A percentile compares a stretch with the other conserved stretches of the same genome.
phyloP scores from a whole-genome alignment of 2,797 vertebrate species.

The Pygocentrus nattereri region DNA sequence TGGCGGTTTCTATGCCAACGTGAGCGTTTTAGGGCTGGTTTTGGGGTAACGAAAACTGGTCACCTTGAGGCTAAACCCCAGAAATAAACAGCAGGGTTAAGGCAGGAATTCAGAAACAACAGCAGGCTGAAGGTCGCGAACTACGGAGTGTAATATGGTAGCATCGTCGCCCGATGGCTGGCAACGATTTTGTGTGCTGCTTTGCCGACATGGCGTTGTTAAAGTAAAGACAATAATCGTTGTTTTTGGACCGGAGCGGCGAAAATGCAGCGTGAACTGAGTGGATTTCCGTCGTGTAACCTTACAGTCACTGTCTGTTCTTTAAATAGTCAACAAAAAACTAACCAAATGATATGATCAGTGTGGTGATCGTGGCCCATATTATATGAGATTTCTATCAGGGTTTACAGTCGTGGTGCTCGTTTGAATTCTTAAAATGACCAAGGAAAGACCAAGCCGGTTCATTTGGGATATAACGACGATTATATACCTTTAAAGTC shows the following conservation, averaged over 20 bases:
- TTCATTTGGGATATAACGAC: no score
- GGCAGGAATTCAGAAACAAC: neutral
- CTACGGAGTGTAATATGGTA: no score
- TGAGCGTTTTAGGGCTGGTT: neutral
- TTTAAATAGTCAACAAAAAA: neutral
- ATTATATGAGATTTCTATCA: neutral
- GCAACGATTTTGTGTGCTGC: neutral
- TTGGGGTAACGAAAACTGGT: neutral
- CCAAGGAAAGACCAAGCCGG: neutral
- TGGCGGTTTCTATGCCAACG: neutral
- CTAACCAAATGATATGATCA: neutral
- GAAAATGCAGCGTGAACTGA: neutral
- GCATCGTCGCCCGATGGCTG: neutral
- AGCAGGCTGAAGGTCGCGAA: no score
- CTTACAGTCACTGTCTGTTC: no score
- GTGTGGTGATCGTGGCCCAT: neutral
- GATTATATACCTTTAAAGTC: neutral
- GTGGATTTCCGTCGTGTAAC: no score
- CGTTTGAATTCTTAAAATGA: no score
- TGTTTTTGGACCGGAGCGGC: neutral
- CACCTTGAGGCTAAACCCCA: conserved; percentile 22
- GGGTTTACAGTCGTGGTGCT: no score
- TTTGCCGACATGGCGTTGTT: neutral
- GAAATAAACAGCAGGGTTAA: neutral
- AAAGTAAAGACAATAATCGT: neutral